Evolutionary conservation across 2,797 vertebrate species (phyloP), one percentile per base, ranked within the genome.

Genomic region (Sebastes oblongus): DNA sequence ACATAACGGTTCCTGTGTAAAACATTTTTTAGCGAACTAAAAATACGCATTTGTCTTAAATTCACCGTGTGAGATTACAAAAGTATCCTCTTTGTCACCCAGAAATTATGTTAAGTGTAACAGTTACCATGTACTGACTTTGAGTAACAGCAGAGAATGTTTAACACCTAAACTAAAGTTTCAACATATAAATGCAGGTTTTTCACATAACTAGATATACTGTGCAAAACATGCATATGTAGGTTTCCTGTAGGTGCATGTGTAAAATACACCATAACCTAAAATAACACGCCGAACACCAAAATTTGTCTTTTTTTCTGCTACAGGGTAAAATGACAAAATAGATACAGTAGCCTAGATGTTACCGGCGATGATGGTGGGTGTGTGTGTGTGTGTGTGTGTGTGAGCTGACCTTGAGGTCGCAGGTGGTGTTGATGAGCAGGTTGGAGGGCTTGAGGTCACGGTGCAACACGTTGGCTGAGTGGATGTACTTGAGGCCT

Each of bases 401-500:
- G 61, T 60, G 42, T 10, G 20, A 1, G 62, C 46, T 82, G 64
- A 98, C 97, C 97, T 98, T 99, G 85, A 99, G 97, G 96, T 98
- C 98, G 70, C 97, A 98, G 84, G 97, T 98, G 96, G 98, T 98
- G 91, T 98, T 99, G 91, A 99, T 97, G 91, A 99, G 92, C 25
- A 99, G 95, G 95, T 98, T 99, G 92, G 96, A 97, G 80, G 98
- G 98, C 72, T 99, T 99, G 67, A 99, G 96, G 89, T 98, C 97
- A 27, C 97, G 96, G 94, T 98, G 98, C 12, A 99, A 95, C 84
- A 99, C 98, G 6, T 99, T 98, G 94, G 98, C 97, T 0, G 97
- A 98, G 95, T 99, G 98, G 81, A 99, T 98, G 91, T 99, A 99
- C 93, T 98, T 99, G 89, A 99, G 97, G 62, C 97, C 98, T 75